Base-by-base conservation (phyloP, 2,888 invertebrate species). In the Eugnorisma glareosa region DNA sequence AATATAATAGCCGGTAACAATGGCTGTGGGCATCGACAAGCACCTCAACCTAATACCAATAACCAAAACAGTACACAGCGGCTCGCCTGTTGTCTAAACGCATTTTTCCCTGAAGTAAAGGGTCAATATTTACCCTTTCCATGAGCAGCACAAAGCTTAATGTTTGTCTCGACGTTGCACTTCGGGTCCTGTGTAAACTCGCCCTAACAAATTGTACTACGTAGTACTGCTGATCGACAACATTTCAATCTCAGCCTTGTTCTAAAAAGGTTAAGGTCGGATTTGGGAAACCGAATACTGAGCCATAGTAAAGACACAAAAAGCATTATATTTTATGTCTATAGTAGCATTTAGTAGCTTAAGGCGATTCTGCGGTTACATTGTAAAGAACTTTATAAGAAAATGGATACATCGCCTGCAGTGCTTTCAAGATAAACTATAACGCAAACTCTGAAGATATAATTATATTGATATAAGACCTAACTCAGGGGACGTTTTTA, bases 141-240 rank as follows among this genome's bases (percentile, higher is more conserved):
- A 93, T 95, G 94, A 95, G 94, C 93, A 93, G 91, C 94, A 96
- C 95, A 96, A 96, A 95, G 95, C 94, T 92, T 94, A 88, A 93
- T 95, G 95, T 96, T 96, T 96, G 95, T 91, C 93, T 89, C 95
- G 91, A 93, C 94, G 94, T 96, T 96, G 96, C 96, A 96, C 96
- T 96, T 95, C 93, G 94, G 92, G 92, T 96, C 96, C 96, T 96
- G 93, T 95, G 96, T 94, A 96, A 96, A 96, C 96, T 92, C 88
- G 83, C 91, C 94, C 93, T 94, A 92, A 96, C 94, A 94, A 95
- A 94, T 94, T 94, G 94, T 94, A 77, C 76, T 94, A 77, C 76
- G 77, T 67, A 81, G 76, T 88, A 87, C 87, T 82, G 70, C 81
- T 81, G 54, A 77, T 77, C 71, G 51, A 67, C 59, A 51, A 77